These are phyloP conservation scores for Drosophila burlai DNA, from an alignment of 1,140 invertebrate genomes.

Conservation along the genomic window DNA sequence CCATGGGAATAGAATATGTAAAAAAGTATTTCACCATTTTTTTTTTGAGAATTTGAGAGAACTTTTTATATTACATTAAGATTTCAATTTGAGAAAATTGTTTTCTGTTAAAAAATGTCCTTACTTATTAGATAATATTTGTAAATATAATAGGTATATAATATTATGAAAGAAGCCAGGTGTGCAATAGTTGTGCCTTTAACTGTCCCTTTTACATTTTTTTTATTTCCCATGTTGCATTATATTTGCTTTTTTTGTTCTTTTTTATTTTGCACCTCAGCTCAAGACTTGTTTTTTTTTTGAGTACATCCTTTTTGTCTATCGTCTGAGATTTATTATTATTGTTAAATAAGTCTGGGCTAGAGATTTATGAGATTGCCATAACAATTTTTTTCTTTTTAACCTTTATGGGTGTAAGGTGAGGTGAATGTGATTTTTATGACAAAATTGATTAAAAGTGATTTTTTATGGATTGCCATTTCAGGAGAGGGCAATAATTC, in stretches of 20 bases:
- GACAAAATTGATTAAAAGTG: conserved; percentile 57
- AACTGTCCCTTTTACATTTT: neutral
- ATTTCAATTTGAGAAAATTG: neutral
- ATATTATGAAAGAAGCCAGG: neutral
- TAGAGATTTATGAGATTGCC: conserved; percentile 54
- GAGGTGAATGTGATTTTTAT: conserved; percentile 40
- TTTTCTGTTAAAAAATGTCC: too few relatives aligned
- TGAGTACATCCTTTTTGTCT: conserved; percentile 40
- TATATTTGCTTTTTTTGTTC: conserved; percentile 9
- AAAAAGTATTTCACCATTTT: neutral
- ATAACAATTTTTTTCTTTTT: conserved; percentile 23
- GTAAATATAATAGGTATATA: too few relatives aligned
- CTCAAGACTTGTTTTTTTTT: conserved; percentile 15
- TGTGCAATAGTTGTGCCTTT: conserved; percentile 43
- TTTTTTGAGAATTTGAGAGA: neutral
- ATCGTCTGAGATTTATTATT: conserved; percentile 58
- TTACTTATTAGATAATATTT: too few relatives aligned
- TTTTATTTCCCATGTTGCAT: conserved; percentile 10
- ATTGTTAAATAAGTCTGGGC: conserved; percentile 28
- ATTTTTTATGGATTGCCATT: conserved; percentile 49
- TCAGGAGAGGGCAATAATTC: neutral
- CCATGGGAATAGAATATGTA: neutral
- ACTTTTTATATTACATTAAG: neutral
- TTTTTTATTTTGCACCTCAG: conserved; percentile 19
- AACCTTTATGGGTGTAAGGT: conserved; percentile 5